Evolutionary conservation across 2,888 invertebrate species (phyloP).

Genomic region (Abrostola triplasia): DNA sequence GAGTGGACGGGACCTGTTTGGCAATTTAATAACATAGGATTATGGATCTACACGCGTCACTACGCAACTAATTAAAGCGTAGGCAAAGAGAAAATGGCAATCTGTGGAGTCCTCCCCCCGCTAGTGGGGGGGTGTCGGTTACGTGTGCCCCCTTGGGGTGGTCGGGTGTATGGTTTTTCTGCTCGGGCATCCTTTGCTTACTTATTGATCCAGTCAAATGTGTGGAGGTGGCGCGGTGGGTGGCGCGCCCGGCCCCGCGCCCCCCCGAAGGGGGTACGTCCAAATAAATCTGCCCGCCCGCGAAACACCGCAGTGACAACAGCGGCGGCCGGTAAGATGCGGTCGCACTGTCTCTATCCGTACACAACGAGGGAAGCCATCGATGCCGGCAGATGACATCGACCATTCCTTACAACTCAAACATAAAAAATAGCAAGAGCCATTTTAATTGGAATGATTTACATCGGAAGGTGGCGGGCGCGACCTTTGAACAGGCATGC

Average conservation of each 20-base stretch:
- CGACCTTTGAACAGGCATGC: constrained; percentile 86
- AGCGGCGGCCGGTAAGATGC: constrained; percentile 85
- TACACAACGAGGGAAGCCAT: constrained; percentile 33
- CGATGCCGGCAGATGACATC: constrained; percentile 5
- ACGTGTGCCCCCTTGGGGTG: constrained; percentile 88
- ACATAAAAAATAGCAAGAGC: constrained; percentile 61
- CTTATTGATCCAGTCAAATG: constrained; percentile 90
- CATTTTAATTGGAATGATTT: constrained; percentile 82
- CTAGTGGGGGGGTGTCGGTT: constrained; percentile 88
- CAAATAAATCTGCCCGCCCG: constrained; percentile 89
- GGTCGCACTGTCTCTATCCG: constrained; percentile 83
- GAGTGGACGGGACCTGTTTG: constrained; percentile 58
- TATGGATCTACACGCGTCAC: constrained; percentile 87
- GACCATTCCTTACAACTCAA: neutral
- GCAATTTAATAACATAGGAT: constrained; percentile 83
- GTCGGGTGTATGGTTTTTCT: constrained; percentile 89
- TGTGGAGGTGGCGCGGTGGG: constrained; percentile 88
- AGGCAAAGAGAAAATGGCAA: constrained; percentile 89
- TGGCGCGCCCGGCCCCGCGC: constrained; percentile 82
- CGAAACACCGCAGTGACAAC: constrained; percentile 89
- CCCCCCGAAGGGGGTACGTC: constrained; percentile 86
- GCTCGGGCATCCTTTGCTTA: constrained; percentile 89
- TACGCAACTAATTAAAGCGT: constrained; percentile 89
- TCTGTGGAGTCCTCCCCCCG: constrained; percentile 88
- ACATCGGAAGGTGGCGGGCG: constrained; percentile 75